Conservation (phyloP, 2,888 invertebrate species). For the Gymnosoma rotundatum region DNA sequence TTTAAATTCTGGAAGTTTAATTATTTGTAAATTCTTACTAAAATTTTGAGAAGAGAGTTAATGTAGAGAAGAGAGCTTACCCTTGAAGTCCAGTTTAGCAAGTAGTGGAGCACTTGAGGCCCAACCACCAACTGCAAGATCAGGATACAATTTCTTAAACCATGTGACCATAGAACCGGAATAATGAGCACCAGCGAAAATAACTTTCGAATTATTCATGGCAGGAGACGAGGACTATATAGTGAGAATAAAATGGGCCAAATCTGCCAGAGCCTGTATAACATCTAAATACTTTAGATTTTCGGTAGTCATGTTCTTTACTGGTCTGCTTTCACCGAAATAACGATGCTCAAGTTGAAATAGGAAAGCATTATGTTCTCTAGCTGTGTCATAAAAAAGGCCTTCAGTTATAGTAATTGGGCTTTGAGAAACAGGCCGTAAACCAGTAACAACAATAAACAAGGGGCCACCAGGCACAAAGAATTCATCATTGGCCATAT, state of each 20-base stretch:
- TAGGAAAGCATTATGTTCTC: conserved; percentile 84
- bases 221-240: conserved; percentile 80
- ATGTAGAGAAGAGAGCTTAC: conserved; percentile 70
- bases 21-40: too few species aligned
- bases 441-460: conserved; percentile 87
- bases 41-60: too few species aligned
- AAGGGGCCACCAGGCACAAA: conserved; percentile 84
- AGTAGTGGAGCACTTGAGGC: conserved; percentile 87
- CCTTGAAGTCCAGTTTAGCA: conserved; percentile 85
- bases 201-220: conserved; percentile 80
- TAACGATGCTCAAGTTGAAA: conserved; percentile 92
- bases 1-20: conserved; percentile 77
- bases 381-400: conserved; percentile 85
- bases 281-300: conserved; percentile 85
- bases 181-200: conserved; percentile 87
- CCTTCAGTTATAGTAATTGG: conserved; percentile 85
- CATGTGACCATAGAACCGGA: conserved; percentile 87
- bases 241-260: conserved; percentile 85
- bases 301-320: conserved; percentile 83
- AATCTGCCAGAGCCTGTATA: conserved; percentile 86
- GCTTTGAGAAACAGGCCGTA: conserved; percentile 83
- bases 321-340: conserved; percentile 89
- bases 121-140: conserved; percentile 84
- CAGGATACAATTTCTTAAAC: conserved; percentile 86
- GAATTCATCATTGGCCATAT: conserved; percentile 83